These are phyloP conservation scores for Chloroclysta siterata DNA, from an alignment of 2,888 invertebrate species.

Conservation along the genomic window DNA sequence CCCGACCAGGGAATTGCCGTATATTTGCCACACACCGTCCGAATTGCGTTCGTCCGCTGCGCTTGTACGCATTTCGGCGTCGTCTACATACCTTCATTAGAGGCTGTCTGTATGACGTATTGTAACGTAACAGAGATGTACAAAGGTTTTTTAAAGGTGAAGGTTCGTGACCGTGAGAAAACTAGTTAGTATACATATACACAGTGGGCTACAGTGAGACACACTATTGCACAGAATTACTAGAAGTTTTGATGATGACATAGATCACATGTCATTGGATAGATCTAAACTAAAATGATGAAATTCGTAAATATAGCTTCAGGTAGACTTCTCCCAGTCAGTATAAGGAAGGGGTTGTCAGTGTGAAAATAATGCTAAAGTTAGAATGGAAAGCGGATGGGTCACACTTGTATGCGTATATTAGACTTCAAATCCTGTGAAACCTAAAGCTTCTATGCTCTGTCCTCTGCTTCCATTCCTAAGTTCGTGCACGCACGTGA, in stretches of 20 bases:
- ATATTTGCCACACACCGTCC: slow-evolving; percentile 9
- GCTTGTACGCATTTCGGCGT: slow-evolving; percentile 30
- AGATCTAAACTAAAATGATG: too few species aligned
- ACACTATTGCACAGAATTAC: background rate
- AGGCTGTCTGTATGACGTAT: slow-evolving; percentile 18
- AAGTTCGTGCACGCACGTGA: slow-evolving; percentile 20
- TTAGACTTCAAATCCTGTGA: too few species aligned
- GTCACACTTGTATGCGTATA: too few species aligned
- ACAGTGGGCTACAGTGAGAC: background rate
- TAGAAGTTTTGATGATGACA: background rate
- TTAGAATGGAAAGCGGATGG: too few species aligned
- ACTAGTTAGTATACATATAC: background rate
- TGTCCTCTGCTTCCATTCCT: slow-evolving; percentile 5
- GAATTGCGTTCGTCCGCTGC: slow-evolving; percentile 26
- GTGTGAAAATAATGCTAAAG: too few species aligned
- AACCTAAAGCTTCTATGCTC: background rate
- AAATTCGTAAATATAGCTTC: too few species aligned
- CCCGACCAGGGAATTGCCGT: slow-evolving; percentile 17
- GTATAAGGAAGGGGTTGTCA: too few species aligned
- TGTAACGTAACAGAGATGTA: slow-evolving; percentile 18
- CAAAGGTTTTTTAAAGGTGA: slow-evolving; percentile 5
- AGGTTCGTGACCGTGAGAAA: background rate
- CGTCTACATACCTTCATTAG: slow-evolving; percentile 37
- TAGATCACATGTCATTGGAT: too few species aligned
- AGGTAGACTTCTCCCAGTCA: too few species aligned